Percentiles rank a stretch among this genome's conserved stretches.
These are phyloP conservation scores for Willisornis vidua DNA, from an alignment of 2,113 vertebrate species.

Conservation along the genomic window DNA sequence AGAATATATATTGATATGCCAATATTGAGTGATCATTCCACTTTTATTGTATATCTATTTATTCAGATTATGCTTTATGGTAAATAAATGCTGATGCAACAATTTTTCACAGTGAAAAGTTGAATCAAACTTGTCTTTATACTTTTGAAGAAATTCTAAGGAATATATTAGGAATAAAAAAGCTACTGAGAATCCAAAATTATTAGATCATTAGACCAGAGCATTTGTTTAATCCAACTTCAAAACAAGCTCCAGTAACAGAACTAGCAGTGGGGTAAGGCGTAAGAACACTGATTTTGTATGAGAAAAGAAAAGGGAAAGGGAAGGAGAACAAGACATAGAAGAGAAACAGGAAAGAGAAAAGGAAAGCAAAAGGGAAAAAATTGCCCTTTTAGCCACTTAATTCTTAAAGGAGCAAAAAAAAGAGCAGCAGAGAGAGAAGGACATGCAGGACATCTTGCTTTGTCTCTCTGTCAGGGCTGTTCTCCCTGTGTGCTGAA, in stretches of 20 bases:
- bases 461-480: neutral
- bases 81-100: neutral
- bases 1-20: neutral
- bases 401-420: neutral
- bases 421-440: neutral
- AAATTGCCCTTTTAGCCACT: neutral
- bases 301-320: neutral
- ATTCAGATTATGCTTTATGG: neutral
- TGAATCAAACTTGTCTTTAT: neutral
- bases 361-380: neutral
- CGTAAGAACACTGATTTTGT: neutral
- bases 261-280: neutral
- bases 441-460: neutral
- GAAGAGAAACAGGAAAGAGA: neutral
- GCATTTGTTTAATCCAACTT: neutral
- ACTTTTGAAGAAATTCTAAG: neutral
- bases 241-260: neutral
- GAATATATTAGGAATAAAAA: neutral
- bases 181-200: neutral
- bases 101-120: neutral
- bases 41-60: neutral
- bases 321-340: neutral
- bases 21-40: neutral
- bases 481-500: neutral
- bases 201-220: neutral